A percentile compares a stretch with the other conserved stretches of the same genome.
phyloP scores from a whole-genome alignment of 2,113 vertebrate genomes.

The Elephas maximus region DNA sequence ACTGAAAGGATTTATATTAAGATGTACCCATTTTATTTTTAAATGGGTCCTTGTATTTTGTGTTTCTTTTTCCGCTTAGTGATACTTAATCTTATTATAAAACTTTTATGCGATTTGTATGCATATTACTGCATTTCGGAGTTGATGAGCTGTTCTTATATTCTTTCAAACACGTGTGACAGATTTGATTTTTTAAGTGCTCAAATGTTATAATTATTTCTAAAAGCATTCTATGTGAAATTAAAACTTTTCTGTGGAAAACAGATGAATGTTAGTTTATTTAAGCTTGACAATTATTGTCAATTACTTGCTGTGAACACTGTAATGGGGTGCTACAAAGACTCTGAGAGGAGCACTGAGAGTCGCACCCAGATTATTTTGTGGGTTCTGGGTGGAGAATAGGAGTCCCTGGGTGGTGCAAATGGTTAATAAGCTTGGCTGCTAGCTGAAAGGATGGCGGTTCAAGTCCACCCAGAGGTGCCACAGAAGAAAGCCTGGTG shows the following conservation, averaged over 20 bases:
- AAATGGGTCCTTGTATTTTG: conserved; percentile 65
- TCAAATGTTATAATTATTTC: conserved; percentile 68
- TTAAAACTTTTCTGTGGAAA: conserved; percentile 22
- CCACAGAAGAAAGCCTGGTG: background rate
- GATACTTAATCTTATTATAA: conserved; percentile 68
- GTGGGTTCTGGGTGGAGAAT: background rate
- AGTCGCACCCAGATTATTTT: background rate
- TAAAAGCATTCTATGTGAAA: conserved; percentile 53
- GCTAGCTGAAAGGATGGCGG: background rate
- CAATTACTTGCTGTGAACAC: background rate
- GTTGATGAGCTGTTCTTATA: conserved; percentile 49
- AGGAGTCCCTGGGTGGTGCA: background rate
- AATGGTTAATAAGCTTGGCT: background rate
- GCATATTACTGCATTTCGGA: conserved; percentile 41
- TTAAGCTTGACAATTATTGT: conserved; percentile 36
- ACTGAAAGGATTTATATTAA: conserved; percentile 72
- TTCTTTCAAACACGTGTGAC: conserved; percentile 68
- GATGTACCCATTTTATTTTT: conserved; percentile 71
- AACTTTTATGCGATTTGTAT: conserved; percentile 65
- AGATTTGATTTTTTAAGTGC: conserved; percentile 63
- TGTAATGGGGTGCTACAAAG: background rate
- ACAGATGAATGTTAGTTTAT: conserved; percentile 3
- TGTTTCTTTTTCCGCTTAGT: conserved; percentile 63
- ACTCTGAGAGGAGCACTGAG: background rate
- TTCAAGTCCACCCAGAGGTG: background rate